A percentile compares a stretch with the other conserved stretches of the same genome.
Evolutionary conservation across 2,888 invertebrate species (phyloP).

Genomic region (Congeria kusceri): DNA sequence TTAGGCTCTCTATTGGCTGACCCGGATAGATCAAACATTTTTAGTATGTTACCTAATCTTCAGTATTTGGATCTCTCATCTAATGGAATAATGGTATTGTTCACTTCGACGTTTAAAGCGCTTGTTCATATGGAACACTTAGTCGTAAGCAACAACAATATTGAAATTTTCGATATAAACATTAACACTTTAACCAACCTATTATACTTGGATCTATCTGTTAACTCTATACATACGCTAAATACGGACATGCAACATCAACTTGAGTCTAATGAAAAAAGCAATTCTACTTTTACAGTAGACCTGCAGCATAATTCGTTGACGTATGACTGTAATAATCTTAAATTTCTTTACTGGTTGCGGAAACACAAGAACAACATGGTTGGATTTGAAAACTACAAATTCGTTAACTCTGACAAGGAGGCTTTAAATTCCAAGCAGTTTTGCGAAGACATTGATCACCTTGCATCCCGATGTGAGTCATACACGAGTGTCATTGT

Average conservation of each 20-base stretch:
- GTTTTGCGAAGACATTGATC: background rate
- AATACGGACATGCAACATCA: background rate
- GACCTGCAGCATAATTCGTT: slow-evolving; percentile 37
- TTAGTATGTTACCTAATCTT: slow-evolving; percentile 4
- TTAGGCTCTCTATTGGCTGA: slow-evolving; percentile 9
- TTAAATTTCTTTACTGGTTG: slow-evolving; percentile 34
- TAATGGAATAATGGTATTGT: slow-evolving; percentile 23
- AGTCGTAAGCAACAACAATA: slow-evolving; percentile 29
- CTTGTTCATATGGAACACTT: slow-evolving; percentile 7
- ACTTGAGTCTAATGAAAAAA: slow-evolving; percentile 2
- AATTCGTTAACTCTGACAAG: background rate
- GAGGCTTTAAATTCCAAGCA: background rate
- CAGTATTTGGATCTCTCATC: slow-evolving; percentile 21
- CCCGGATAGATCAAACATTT: background rate
- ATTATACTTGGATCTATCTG: slow-evolving; percentile 4
- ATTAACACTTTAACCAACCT: slow-evolving; percentile 7
- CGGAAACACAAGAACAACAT: slow-evolving; percentile 18
- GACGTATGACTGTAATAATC: slow-evolving; percentile 11
- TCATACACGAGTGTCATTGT: slow-evolving; percentile 13
- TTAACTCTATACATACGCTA: slow-evolving; percentile 16
- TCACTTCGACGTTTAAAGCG: slow-evolving; percentile 7
- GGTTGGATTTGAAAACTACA: slow-evolving; percentile 9
- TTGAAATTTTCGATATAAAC: slow-evolving; percentile 9
- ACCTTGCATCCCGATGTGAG: slow-evolving; percentile 13
- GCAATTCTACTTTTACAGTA: slow-evolving; percentile 8